Conservation (phyloP, 2,797 vertebrate species). For the Acridotheres tristis region DNA sequence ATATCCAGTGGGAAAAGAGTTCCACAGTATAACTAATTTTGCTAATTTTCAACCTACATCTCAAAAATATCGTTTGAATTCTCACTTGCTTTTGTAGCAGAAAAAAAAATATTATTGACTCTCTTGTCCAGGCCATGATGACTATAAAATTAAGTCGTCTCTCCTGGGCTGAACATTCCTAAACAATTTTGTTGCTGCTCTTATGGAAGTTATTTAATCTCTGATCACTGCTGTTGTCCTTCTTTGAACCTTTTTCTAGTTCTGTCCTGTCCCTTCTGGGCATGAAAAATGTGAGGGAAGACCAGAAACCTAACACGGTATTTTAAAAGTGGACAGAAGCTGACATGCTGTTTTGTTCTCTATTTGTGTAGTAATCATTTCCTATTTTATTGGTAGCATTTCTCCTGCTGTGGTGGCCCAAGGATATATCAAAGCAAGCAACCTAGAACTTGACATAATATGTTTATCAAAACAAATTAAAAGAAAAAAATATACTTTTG, state of each 20-base stretch:
- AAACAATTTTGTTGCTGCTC: background rate
- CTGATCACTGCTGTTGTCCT: background rate
- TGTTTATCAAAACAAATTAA: background rate
- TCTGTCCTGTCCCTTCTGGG: background rate
- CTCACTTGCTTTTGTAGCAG: background rate
- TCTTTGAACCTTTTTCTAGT: background rate
- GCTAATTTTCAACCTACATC: background rate
- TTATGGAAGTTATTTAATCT: background rate
- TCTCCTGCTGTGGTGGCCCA: background rate
- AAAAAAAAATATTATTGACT: background rate
- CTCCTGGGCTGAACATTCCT: background rate
- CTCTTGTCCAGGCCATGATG: background rate
- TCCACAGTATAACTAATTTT: background rate
- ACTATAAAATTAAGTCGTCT: background rate
- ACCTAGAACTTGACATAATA: background rate
- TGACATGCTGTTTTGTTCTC: background rate
- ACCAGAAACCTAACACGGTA: background rate
- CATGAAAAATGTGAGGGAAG: background rate
- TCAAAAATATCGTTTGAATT: background rate
- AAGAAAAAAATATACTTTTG: background rate
- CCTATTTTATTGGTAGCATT: background rate
- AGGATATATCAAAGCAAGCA: background rate
- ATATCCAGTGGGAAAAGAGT: background rate
- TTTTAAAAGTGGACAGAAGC: background rate
- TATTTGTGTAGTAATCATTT: background rate